Evolutionary conservation across 2,888 invertebrate species (phyloP).

Genomic region (Argyra leucocephala): DNA sequence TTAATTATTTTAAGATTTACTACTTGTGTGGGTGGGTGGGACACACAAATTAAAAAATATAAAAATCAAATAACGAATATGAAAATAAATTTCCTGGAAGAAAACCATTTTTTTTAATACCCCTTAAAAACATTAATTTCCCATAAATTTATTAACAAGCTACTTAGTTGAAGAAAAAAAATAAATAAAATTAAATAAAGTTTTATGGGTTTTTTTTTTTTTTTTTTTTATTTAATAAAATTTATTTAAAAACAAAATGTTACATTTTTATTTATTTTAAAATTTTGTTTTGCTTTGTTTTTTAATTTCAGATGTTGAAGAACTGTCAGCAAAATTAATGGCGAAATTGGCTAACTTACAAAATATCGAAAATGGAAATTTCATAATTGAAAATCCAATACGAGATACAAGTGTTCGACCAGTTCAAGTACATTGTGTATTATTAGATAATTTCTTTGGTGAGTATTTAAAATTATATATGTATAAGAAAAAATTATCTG

Average conservation of each 20-base stretch:
- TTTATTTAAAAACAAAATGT: slow-evolving; percentile 3
- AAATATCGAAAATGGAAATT: slow-evolving; percentile 42
- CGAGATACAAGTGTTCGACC: slow-evolving; percentile 31
- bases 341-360: slow-evolving; percentile 43
- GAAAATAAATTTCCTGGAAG: background rate
- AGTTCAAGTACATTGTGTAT: slow-evolving; percentile 26
- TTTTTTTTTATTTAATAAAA: slow-evolving; percentile 19
- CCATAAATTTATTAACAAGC: background rate
- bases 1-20: background rate
- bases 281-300: slow-evolving; percentile 14
- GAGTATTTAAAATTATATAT: too few relatives aligned
- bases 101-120: background rate
- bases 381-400: slow-evolving; percentile 42
- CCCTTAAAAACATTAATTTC: background rate
- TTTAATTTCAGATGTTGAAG: slow-evolving; percentile 41
- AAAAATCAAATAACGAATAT: background rate
- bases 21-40: background rate
- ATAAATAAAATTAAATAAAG: slow-evolving; percentile 18
- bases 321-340: slow-evolving; percentile 44
- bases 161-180: slow-evolving; percentile 10
- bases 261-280: slow-evolving; percentile 5
- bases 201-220: slow-evolving; percentile 17
- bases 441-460: slow-evolving; percentile 28
- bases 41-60: background rate
- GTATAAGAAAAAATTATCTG: too few relatives aligned